These are phyloP conservation scores for Menura novaehollandiae DNA, from an alignment of 2,113 vertebrate genomes.

Conservation along the genomic window DNA sequence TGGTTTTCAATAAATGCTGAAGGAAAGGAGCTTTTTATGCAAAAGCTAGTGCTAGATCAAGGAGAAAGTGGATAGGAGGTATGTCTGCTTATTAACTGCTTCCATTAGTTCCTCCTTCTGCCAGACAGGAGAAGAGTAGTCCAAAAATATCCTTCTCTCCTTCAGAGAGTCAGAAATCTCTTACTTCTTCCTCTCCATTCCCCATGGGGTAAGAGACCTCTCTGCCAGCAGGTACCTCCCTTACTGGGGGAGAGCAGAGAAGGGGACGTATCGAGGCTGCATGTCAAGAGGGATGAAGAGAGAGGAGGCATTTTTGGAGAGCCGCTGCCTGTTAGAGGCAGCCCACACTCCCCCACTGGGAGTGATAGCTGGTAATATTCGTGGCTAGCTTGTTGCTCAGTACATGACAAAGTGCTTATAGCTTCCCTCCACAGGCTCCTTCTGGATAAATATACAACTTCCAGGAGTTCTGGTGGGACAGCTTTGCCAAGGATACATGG, in stretches of 20 bases:
- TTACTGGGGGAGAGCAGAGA: neutral
- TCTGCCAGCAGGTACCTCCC: neutral
- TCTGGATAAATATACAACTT: slow-evolving; percentile 35
- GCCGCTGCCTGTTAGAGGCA: neutral
- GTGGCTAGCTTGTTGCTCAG: neutral
- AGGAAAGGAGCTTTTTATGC: neutral
- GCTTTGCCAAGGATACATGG: neutral
- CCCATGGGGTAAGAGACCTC: neutral
- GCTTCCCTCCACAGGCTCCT: neutral
- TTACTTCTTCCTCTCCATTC: neutral
- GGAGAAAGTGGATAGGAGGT: neutral
- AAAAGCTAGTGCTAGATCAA: neutral
- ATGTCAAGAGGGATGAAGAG: neutral
- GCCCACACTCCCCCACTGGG: neutral
- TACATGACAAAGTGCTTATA: slow-evolving; percentile 30
- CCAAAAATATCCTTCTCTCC: neutral
- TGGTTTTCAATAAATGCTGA: neutral
- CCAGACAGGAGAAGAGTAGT: neutral
- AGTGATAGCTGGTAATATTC: neutral
- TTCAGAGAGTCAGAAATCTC: neutral
- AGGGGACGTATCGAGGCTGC: neutral
- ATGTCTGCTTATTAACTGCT: neutral
- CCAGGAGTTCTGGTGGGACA: slow-evolving; percentile 28
- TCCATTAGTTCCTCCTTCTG: neutral
- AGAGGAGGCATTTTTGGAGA: neutral